Evolutionary conservation across 2,113 vertebrate species (phyloP).

Genomic region (Benthochromis sp.): DNA sequence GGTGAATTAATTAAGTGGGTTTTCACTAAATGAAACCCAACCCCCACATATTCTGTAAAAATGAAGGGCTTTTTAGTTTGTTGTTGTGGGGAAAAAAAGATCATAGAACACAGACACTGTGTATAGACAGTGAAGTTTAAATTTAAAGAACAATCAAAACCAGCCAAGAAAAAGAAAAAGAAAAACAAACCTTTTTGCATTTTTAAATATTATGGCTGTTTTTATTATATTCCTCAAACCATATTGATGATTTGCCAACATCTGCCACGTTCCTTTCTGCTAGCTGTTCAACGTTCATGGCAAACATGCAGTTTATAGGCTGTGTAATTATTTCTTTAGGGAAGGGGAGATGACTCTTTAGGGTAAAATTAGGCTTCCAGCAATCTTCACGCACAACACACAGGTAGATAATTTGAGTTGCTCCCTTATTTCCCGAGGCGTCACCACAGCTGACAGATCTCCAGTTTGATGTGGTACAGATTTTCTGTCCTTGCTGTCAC

Average conservation of each 20-base stretch:
- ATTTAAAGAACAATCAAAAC: neutral
- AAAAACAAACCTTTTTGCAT: neutral
- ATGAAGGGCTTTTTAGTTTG: neutral
- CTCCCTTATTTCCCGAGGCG: neutral
- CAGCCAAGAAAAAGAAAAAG: neutral
- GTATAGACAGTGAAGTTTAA: neutral
- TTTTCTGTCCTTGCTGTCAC: neutral
- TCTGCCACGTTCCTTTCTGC: neutral
- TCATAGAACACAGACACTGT: neutral
- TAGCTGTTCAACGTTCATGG: neutral
- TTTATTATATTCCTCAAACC: neutral
- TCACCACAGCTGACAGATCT: neutral
- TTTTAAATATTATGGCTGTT: neutral
- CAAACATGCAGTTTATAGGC: neutral
- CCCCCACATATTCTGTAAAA: neutral
- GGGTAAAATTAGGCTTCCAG: neutral
- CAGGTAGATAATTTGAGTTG: neutral
- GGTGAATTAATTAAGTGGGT: neutral
- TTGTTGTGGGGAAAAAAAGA: accelerated
- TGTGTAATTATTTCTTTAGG: neutral
- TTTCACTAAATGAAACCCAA: neutral
- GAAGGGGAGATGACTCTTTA: neutral
- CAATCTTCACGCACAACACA: neutral
- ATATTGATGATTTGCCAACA: neutral
- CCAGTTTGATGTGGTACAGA: neutral